These are phyloP conservation scores for Nezara viridula DNA, from an alignment of 2,888 invertebrate species.

Conservation along the genomic window DNA sequence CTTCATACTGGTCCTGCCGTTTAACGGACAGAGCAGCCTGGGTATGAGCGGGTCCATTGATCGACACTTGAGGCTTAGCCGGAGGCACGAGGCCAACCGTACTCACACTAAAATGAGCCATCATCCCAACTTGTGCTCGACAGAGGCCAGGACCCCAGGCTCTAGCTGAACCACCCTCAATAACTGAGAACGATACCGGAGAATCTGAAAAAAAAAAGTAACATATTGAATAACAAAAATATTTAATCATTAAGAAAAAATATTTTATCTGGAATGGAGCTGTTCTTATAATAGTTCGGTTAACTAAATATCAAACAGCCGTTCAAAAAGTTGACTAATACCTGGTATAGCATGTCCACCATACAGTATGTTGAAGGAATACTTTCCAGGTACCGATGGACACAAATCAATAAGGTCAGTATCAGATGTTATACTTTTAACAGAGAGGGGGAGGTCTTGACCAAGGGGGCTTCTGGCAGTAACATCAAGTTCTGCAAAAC, in stretches of 20 bases:
- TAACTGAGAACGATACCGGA: slow-evolving; percentile 73
- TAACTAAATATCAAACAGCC: neutral
- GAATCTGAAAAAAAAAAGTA: slow-evolving; percentile 67
- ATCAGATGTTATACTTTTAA: slow-evolving; percentile 76
- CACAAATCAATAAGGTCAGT: slow-evolving; percentile 87
- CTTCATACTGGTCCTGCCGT: slow-evolving; percentile 77
- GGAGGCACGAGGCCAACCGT: slow-evolving; percentile 64
- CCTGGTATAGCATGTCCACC: slow-evolving; percentile 74
- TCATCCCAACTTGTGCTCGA: slow-evolving; percentile 71
- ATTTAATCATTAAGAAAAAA: neutral
- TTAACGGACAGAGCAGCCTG: slow-evolving; percentile 62
- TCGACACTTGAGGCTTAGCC: slow-evolving; percentile 69
- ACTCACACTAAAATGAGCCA: slow-evolving; percentile 72
- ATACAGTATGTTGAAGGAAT: slow-evolving; percentile 75
- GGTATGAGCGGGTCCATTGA: slow-evolving; percentile 73
- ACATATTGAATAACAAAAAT: neutral
- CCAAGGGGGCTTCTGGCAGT: slow-evolving; percentile 90
- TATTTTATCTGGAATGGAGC: too few relatives aligned
- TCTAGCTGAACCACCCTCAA: slow-evolving; percentile 74
- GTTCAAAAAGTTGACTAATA: slow-evolving; percentile 64
- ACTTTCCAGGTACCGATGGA: slow-evolving; percentile 86
- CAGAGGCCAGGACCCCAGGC: slow-evolving; percentile 75
- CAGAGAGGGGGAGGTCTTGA: slow-evolving; percentile 84
- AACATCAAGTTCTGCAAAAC: slow-evolving; percentile 88
- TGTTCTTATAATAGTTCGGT: neutral